Evolutionary conservation across 2,113 vertebrate species (phyloP).

Genomic region (Chaetura pelagica): DNA sequence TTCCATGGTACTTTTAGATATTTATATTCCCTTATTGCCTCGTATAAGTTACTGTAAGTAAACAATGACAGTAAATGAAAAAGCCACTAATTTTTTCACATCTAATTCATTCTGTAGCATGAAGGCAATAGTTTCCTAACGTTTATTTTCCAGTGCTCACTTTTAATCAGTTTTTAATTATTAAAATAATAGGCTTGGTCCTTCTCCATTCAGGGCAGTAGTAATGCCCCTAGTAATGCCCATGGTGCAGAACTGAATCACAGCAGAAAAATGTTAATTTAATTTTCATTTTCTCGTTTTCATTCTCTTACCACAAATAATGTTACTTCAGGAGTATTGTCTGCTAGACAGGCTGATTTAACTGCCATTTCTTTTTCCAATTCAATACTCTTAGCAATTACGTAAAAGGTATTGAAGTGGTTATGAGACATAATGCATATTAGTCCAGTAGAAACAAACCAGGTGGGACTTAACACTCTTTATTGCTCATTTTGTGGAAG

Average conservation of each 20-base stretch:
- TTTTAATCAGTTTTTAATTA: neutral
- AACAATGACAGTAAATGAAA: neutral
- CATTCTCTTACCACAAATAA: neutral
- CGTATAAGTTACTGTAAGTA: neutral
- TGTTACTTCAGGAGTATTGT: neutral
- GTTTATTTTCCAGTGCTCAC: neutral
- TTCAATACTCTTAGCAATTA: neutral
- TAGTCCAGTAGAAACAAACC: neutral
- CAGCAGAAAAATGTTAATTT: neutral
- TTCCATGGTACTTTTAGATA: neutral
- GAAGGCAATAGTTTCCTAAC: neutral
- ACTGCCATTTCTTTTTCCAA: neutral
- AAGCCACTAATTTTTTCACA: neutral
- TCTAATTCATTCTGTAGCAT: neutral
- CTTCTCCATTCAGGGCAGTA: neutral
- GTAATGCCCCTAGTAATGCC: neutral
- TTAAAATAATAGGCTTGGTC: neutral
- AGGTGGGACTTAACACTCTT: neutral
- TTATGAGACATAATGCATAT: neutral
- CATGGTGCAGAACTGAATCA: neutral
- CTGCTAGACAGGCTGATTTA: neutral
- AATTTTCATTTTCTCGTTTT: neutral
- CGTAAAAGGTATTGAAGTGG: neutral
- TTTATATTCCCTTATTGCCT: neutral
- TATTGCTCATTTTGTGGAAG: neutral